A percentile compares a stretch with the other conserved stretches of the same genome.
Conservation (phyloP, 2,888 invertebrate species). For the Apantesis nais region DNA sequence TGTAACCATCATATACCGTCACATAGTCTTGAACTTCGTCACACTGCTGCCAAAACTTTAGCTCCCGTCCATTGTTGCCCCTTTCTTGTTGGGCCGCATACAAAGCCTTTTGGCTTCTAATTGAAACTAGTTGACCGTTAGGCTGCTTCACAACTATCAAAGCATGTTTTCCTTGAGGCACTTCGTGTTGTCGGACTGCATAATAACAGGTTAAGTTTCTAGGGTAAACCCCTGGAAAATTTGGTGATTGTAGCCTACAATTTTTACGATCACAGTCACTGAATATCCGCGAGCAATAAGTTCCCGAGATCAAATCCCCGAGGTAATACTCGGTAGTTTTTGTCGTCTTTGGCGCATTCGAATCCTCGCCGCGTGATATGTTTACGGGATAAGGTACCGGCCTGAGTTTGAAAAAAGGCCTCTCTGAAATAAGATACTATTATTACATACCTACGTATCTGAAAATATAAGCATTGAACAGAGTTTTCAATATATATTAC, state of each 20-base stretch:
- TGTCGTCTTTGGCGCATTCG: conserved; percentile 72
- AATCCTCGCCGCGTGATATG: conserved; percentile 79
- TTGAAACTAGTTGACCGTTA: conserved; percentile 93
- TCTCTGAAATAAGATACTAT: conserved; percentile 74
- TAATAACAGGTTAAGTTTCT: conserved; percentile 97
- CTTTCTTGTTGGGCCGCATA: conserved; percentile 86
- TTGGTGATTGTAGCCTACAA: conserved; percentile 95
- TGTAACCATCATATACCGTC: conserved; percentile 95
- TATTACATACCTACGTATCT: conserved; percentile 43
- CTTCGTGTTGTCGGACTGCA: conserved; percentile 94
- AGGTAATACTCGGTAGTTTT: conserved; percentile 88
- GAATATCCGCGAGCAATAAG: conserved; percentile 96
- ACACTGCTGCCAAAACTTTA: conserved; percentile 93
- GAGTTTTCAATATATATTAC: neutral
- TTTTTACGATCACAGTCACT: conserved; percentile 96
- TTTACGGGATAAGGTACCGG: conserved; percentile 80
- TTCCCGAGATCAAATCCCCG: conserved; percentile 95
- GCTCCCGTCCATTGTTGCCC: conserved; percentile 84
- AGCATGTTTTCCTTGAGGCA: conserved; percentile 94
- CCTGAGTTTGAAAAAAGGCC: conserved; percentile 82
- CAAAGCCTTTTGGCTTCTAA: conserved; percentile 90
- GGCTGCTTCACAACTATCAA: conserved; percentile 94
- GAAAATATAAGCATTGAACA: conserved; percentile 26
- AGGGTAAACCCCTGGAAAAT: conserved; percentile 97
- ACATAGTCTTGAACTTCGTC: conserved; percentile 95